Conservation (phyloP, 2,888 invertebrate genomes). For the Serripes groenlandicus region DNA sequence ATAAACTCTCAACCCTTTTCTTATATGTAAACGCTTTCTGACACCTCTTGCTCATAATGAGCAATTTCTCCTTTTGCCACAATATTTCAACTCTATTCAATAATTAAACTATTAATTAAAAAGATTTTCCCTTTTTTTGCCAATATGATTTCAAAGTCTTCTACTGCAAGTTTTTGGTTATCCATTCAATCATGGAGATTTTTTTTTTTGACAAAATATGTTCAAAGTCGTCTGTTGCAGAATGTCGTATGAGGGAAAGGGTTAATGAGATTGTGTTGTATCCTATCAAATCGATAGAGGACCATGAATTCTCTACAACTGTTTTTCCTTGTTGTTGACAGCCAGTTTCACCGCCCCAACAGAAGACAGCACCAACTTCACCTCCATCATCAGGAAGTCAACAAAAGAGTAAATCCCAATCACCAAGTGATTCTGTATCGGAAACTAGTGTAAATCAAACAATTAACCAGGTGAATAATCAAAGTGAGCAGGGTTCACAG, state of each 20-base stretch:
- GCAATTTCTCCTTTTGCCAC: too few species aligned
- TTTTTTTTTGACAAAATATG: not conserved
- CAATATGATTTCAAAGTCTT: too few species aligned
- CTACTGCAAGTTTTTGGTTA: too few species aligned
- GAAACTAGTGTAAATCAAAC: slow-evolving; percentile 14
- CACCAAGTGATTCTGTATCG: slow-evolving; percentile 9
- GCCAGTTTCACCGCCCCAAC: slow-evolving; percentile 42
- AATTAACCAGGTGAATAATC: slow-evolving; percentile 17
- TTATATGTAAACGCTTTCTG: too few species aligned
- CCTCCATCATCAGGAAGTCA: slow-evolving; percentile 14
- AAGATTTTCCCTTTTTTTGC: too few species aligned
- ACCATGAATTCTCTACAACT: too few species aligned
- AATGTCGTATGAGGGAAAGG: not conserved
- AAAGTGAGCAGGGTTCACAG: slow-evolving; percentile 8
- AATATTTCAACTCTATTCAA: too few species aligned
- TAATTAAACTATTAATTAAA: too few species aligned
- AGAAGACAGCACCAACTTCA: slow-evolving; percentile 28
- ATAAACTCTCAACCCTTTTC: too few species aligned
- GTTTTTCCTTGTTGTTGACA: too few species aligned
- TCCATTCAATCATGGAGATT: not conserved
- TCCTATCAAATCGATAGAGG: not conserved
- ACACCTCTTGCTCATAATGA: too few species aligned
- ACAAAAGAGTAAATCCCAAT: slow-evolving; percentile 21
- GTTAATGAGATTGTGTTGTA: not conserved
- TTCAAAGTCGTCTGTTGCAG: not conserved